Evolutionary conservation across 2,113 vertebrate species (phyloP).

Genomic region (Nesogale talazaci): DNA sequence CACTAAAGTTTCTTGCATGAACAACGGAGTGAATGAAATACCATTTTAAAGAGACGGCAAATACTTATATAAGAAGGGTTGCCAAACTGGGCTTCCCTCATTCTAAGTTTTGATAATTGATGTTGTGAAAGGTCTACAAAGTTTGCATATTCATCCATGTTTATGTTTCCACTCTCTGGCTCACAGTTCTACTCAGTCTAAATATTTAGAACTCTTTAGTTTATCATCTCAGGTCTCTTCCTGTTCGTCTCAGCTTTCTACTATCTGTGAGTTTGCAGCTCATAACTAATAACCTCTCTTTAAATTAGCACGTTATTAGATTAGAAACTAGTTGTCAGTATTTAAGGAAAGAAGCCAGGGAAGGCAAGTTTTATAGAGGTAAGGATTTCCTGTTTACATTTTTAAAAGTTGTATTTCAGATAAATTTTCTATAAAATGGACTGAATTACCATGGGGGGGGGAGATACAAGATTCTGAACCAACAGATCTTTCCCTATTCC

Average conservation of each 20-base stretch:
- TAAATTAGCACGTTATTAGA: not conserved
- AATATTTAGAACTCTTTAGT: not conserved
- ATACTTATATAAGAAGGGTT: too few species aligned
- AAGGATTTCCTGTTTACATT: not conserved
- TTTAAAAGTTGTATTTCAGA: not conserved
- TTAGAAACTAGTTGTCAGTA: not conserved
- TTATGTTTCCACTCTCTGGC: not conserved
- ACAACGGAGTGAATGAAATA: too few species aligned
- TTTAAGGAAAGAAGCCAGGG: not conserved
- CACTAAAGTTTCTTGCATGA: too few species aligned
- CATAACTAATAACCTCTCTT: too few species aligned
- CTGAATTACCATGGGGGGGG: too few species aligned
- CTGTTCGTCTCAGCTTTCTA: not conserved
- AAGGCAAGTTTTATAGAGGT: slow-evolving; percentile 7
- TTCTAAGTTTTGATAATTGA: too few species aligned
- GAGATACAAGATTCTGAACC: slow-evolving; percentile 27
- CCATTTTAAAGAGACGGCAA: too few species aligned
- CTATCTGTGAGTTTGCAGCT: not conserved
- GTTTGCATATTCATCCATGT: not conserved
- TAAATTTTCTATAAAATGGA: not conserved
- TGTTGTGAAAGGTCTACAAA: too few species aligned
- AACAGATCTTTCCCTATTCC: not conserved
- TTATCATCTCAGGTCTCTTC: not conserved
- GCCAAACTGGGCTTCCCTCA: too few species aligned
- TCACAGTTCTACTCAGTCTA: not conserved